Percentiles rank a stretch among this genome's conserved stretches.
phyloP scores from a whole-genome alignment of 1,140 invertebrate genomes.

The Steinernema khuongi region DNA sequence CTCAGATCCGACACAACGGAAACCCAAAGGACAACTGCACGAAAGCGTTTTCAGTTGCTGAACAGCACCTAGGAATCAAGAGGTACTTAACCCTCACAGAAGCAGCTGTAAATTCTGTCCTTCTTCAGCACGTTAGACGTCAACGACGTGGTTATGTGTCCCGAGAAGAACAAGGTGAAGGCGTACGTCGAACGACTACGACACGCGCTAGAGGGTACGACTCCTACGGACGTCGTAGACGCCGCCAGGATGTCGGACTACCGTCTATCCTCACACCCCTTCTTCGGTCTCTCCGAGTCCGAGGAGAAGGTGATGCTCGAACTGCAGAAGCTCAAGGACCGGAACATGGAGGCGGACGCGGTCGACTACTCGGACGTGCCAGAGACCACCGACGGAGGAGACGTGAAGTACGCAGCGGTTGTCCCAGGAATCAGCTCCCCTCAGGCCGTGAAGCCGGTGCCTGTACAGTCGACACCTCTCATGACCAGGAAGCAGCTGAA shows the following conservation, averaged over 20 bases:
- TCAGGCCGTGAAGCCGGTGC: background rate
- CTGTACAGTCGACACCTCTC: background rate
- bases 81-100: background rate
- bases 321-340: constrained; percentile 3
- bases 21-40: constrained; percentile 8
- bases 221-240: background rate
- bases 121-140: background rate
- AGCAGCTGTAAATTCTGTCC: background rate
- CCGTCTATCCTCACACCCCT: background rate
- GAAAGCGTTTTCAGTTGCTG: background rate
- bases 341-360: background rate
- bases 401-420: background rate
- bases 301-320: constrained; percentile 2
- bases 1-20: background rate
- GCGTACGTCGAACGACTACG: background rate
- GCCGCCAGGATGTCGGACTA: constrained; percentile 6
- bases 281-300: constrained; percentile 1
- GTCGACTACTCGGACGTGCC: background rate
- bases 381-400: background rate
- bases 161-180: constrained; percentile 9
- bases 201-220: background rate
- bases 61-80: background rate
- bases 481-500: background rate
- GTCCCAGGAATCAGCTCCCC: background rate
- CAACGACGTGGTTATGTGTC: constrained; percentile 2